Evolutionary conservation across 2,888 invertebrate genomes (phyloP).

Genomic region (Rhogogaster chlorosoma): DNA sequence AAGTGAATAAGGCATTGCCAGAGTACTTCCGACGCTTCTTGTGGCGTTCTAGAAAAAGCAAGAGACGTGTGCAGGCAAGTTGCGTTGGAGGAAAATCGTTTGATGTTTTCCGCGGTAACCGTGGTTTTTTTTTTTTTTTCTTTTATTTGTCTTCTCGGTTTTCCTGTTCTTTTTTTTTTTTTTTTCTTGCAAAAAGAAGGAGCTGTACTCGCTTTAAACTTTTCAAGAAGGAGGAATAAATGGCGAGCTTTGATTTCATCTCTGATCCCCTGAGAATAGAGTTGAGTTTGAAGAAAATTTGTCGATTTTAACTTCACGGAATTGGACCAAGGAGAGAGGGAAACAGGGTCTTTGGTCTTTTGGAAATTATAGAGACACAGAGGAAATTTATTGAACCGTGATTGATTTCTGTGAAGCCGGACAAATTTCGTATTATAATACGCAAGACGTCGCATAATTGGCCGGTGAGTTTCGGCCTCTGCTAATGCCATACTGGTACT

Average conservation of each 20-base stretch:
- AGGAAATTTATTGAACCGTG: constrained; percentile 30
- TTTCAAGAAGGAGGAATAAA: constrained; percentile 22
- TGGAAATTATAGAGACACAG: neutral
- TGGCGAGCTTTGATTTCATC: neutral
- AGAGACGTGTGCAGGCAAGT: neutral
- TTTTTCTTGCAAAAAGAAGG: neutral
- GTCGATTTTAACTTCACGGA: constrained; percentile 1
- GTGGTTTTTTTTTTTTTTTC: neutral
- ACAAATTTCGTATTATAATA: neutral
- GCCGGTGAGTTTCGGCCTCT: neutral
- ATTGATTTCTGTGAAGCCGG: constrained; percentile 10
- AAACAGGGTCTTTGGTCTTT: neutral
- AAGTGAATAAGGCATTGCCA: constrained; percentile 43
- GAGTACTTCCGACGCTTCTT: constrained; percentile 41
- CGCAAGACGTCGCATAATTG: neutral
- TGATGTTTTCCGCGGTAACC: constrained; percentile 35
- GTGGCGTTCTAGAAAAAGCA: constrained; percentile 15
- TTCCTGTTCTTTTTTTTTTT: neutral
- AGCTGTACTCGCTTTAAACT: neutral
- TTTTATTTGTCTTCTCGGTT: neutral
- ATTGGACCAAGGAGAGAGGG: neutral
- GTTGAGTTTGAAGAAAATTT: neutral
- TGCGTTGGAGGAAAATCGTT: constrained; percentile 31
- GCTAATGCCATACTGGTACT: neutral
- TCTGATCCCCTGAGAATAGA: constrained; percentile 3